Evolutionary conservation across 2,888 invertebrate species (phyloP).

Genomic region (Ormyrus rosae): DNA sequence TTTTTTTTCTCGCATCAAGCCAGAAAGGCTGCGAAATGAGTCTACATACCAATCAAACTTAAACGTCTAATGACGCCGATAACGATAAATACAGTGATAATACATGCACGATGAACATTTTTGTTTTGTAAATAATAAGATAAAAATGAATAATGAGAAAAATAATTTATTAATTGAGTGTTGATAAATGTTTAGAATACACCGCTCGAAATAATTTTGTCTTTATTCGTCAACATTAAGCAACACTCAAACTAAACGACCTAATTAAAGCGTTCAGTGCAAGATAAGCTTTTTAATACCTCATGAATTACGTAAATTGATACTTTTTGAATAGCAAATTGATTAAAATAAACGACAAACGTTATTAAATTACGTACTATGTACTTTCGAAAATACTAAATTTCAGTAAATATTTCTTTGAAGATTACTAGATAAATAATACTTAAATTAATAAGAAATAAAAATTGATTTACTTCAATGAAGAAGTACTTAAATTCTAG

Average conservation of each 20-base stretch:
- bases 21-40: slow-evolving; percentile 54
- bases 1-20: slow-evolving; percentile 55
- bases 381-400: too few species aligned
- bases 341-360: slow-evolving; percentile 4
- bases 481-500: too few species aligned
- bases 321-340: slow-evolving; percentile 6
- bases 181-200: slow-evolving; percentile 40
- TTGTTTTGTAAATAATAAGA: slow-evolving; percentile 32
- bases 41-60: slow-evolving; percentile 39
- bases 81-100: slow-evolving; percentile 49
- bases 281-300: too few species aligned
- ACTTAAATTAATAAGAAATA: too few species aligned
- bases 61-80: slow-evolving; percentile 41
- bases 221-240: slow-evolving; percentile 24
- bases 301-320: slow-evolving; percentile 5
- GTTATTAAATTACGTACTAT: not conserved
- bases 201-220: slow-evolving; percentile 23
- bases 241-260: slow-evolving; percentile 38
- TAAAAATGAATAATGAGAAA: slow-evolving; percentile 16
- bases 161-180: slow-evolving; percentile 15
- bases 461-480: too few species aligned
- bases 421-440: too few species aligned
- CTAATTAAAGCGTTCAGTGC: too few species aligned
- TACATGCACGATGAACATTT: slow-evolving; percentile 43
- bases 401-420: too few species aligned